These are phyloP conservation scores for Oreotrochilus melanogaster DNA, from an alignment of 2,113 vertebrate genomes.

Conservation along the genomic window DNA sequence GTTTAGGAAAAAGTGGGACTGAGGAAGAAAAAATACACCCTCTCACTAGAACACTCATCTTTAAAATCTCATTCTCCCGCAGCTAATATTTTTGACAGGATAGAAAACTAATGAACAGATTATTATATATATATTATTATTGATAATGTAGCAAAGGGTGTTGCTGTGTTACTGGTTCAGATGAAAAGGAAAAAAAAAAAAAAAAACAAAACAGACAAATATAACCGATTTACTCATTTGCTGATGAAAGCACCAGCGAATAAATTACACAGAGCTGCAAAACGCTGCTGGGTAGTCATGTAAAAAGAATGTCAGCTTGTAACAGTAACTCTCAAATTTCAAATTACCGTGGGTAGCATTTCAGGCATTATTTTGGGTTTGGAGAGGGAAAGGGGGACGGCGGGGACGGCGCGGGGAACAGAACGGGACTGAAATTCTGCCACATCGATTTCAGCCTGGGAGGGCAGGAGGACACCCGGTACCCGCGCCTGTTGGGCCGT, in stretches of 20 bases:
- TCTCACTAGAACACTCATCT: background rate
- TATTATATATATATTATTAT: background rate
- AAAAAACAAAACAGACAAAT: too few species aligned
- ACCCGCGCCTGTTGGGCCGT: too few species aligned
- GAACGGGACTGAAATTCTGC: background rate
- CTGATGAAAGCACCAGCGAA: slow-evolving; percentile 36
- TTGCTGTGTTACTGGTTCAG: background rate
- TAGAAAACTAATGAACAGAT: background rate
- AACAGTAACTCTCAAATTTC: slow-evolving; percentile 55
- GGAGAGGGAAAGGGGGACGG: too few species aligned
- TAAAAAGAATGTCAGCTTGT: slow-evolving; percentile 41
- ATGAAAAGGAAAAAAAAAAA: background rate
- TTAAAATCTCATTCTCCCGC: background rate
- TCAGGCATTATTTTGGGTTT: background rate
- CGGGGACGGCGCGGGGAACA: too few species aligned
- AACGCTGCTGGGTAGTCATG: background rate
- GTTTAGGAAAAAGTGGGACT: background rate
- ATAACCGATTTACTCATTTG: background rate
- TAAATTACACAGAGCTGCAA: background rate
- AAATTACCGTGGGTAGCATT: background rate
- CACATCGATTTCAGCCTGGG: background rate
- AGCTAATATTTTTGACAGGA: background rate
- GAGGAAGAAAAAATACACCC: background rate
- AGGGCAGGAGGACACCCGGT: background rate
- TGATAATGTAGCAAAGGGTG: fast-evolving